These are phyloP conservation scores for Onthophagus taurus DNA, from an alignment of 1,140 invertebrate species.

Conservation along the genomic window DNA sequence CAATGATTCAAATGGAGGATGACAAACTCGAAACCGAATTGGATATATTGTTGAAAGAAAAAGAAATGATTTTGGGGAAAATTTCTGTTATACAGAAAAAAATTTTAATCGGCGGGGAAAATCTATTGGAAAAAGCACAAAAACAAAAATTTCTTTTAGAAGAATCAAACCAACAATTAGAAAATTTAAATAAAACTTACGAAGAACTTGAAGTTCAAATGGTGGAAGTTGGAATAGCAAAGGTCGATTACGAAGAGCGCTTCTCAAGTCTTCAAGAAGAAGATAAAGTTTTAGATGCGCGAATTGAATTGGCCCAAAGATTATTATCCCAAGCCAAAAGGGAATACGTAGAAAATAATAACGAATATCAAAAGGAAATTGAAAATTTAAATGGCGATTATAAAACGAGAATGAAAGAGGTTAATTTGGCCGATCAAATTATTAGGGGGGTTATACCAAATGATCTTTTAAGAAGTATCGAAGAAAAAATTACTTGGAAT, in stretches of 20 bases:
- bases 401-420: conserved; percentile 73
- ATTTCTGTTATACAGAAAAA: conserved; percentile 88
- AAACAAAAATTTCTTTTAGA: conserved; percentile 81
- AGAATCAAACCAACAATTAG: conserved; percentile 77
- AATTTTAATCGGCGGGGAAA: conserved; percentile 95
- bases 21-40: conserved; percentile 17
- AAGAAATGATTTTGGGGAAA: conserved; percentile 70
- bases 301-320: conserved; percentile 78
- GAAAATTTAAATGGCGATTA: conserved; percentile 88
- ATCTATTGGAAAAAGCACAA: conserved; percentile 94
- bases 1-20: conserved; percentile 26
- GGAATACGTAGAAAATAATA: conserved; percentile 74
- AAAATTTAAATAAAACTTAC: conserved; percentile 72
- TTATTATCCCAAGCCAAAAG: conserved; percentile 69
- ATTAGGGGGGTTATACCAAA: not conserved
- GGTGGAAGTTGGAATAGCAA: conserved; percentile 81
- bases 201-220: conserved; percentile 68
- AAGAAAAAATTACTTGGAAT: not conserved
- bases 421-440: conserved; percentile 68
- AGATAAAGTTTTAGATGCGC: conserved; percentile 80
- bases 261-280: conserved; percentile 91
- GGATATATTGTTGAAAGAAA: conserved; percentile 55
- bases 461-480: not conserved
- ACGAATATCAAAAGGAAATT: conserved; percentile 92
- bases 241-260: conserved; percentile 88